Evolutionary conservation across 2,888 invertebrate species (phyloP).

Genomic region (Ornithoptera alexandrae): DNA sequence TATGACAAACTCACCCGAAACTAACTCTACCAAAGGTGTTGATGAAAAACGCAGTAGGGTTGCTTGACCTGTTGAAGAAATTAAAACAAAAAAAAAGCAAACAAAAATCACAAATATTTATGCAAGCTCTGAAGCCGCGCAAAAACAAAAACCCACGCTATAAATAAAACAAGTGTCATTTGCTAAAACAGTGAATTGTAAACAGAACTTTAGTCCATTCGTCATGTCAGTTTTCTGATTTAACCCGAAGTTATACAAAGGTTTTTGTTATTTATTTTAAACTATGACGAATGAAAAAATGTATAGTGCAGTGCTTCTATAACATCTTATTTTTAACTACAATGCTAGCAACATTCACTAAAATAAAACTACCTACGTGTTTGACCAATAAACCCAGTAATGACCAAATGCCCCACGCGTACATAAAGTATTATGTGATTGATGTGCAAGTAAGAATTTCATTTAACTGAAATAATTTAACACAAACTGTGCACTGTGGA

Average conservation of each 20-base stretch:
- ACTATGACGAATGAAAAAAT: slow-evolving; percentile 50
- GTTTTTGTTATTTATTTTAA: neutral
- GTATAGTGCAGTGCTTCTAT: slow-evolving; percentile 50
- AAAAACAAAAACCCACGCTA: slow-evolving; percentile 60
- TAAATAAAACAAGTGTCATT: slow-evolving; percentile 42
- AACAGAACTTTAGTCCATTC: slow-evolving; percentile 40
- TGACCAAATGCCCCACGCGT: slow-evolving; percentile 53
- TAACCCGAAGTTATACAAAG: neutral
- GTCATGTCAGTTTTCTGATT: slow-evolving; percentile 38
- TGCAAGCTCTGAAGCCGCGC: slow-evolving; percentile 66
- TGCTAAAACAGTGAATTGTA: slow-evolving; percentile 30
- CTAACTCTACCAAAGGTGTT: slow-evolving; percentile 85
- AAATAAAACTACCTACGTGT: slow-evolving; percentile 44
- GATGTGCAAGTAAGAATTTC: slow-evolving; percentile 25
- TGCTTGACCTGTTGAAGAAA: slow-evolving; percentile 86
- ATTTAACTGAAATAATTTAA: neutral
- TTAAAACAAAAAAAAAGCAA: slow-evolving; percentile 76
- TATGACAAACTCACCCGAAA: slow-evolving; percentile 85
- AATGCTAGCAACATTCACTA: slow-evolving; percentile 53
- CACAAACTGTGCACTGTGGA: neutral
- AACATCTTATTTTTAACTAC: slow-evolving; percentile 35
- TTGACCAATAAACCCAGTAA: slow-evolving; percentile 35
- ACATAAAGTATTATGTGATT: slow-evolving; percentile 29
- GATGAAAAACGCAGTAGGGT: slow-evolving; percentile 85
- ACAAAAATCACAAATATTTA: slow-evolving; percentile 57